phyloP scores from a whole-genome alignment of 1,140 invertebrate genomes.

The Drosophila hydei region DNA sequence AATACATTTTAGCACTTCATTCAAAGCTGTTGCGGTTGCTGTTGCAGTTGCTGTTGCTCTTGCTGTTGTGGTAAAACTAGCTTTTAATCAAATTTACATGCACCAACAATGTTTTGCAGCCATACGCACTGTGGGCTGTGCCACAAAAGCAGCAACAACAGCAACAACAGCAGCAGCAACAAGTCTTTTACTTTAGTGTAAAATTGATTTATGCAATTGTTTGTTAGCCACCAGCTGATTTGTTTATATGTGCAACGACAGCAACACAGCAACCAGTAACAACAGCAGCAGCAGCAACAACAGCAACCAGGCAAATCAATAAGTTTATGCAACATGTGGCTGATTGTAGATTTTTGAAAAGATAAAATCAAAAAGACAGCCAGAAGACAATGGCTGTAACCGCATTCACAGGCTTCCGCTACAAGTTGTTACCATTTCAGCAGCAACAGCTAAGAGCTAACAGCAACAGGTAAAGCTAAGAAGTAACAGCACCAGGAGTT shows the following conservation, averaged over 20 bases:
- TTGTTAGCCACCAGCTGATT: conserved; percentile 72
- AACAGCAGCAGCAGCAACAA: conserved; percentile 23
- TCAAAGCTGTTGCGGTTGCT: conserved; percentile 36
- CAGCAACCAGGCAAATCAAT: conserved; percentile 69
- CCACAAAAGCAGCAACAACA: conserved; percentile 16
- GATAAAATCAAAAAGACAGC: conserved; percentile 72
- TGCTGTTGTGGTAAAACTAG: conserved; percentile 63
- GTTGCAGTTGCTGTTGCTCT: conserved; percentile 15
- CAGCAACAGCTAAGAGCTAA: neutral
- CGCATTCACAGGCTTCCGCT: conserved; percentile 62
- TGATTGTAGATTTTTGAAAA: conserved; percentile 49
- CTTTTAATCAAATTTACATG: conserved; percentile 82
- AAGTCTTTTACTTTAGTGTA: conserved; percentile 42
- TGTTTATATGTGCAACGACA: conserved; percentile 73
- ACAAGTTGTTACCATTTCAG: conserved; percentile 47
- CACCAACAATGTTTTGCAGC: conserved; percentile 42
- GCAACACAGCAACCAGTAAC: conserved; percentile 31
- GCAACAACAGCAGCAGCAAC: conserved; percentile 12
- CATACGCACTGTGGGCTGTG: conserved; percentile 74
- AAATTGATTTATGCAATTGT: conserved; percentile 83
- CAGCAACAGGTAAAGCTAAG: neutral
- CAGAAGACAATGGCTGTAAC: conserved; percentile 60
- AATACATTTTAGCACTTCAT: conserved; percentile 73
- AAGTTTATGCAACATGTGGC: conserved; percentile 73
- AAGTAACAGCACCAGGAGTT: too few relatives aligned